Conservation (phyloP, 2,888 invertebrate species). For the Helicoverpa assulta region DNA sequence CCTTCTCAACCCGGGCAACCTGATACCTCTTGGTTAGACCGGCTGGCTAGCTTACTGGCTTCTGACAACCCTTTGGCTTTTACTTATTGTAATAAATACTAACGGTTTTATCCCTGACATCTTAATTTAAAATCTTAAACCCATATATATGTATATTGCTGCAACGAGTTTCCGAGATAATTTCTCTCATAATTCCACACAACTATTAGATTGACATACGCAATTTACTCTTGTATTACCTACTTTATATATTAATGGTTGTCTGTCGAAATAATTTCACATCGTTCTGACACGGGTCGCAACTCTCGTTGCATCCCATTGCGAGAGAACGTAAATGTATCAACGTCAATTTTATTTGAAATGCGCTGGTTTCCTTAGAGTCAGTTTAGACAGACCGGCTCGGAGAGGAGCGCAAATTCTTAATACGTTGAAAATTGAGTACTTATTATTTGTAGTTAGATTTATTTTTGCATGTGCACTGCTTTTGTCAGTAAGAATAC, state of each 20-base stretch:
- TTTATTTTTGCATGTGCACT: no score
- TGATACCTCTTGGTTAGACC: no score
- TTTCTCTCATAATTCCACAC: background rate
- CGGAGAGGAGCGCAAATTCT: no score
- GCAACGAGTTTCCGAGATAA: background rate
- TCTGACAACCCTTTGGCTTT: no score
- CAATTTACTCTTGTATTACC: conserved; percentile 13
- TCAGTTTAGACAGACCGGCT: no score
- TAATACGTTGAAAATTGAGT: no score
- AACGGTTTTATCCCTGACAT: no score
- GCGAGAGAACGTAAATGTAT: conserved; percentile 24
- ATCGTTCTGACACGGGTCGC: conserved; percentile 38
- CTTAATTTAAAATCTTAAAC: background rate
- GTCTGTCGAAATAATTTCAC: conserved; percentile 25
- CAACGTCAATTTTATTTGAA: conserved; percentile 35
- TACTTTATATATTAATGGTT: conserved; percentile 16
- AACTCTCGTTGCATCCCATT: conserved; percentile 15
- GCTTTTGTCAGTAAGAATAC: no score
- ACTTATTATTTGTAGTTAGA: no score
- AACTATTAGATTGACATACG: background rate
- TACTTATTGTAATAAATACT: no score
- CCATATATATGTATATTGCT: background rate
- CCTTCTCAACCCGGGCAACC: no score
- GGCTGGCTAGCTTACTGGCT: no score
- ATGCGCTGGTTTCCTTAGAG: background rate